Evolutionary conservation across 1,140 invertebrate genomes (phyloP), one percentile per base, ranked within the genome.

Genomic region (Hesperophylax magnus): DNA sequence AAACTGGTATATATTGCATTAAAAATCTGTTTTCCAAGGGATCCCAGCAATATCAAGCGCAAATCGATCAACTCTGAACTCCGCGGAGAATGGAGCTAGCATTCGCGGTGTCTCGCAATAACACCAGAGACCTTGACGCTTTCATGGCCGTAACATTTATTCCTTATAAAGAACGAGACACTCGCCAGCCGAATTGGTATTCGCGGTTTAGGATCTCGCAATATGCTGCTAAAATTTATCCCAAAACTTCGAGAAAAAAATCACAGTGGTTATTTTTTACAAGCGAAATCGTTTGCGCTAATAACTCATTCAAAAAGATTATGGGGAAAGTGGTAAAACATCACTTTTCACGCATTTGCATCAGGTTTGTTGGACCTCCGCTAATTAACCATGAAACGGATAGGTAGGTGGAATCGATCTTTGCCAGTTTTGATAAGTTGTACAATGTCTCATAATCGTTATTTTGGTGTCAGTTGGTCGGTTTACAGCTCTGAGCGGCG

Each of bases 61-160:
- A 69, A 27, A 39, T 31, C 31, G n/a, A 69, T 69, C 34, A 34
- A 69, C 11, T 47, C 34, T 20, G 34, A 67, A 69, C 65, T 69
- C 11, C 11, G 20, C 18, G 18, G 65, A 31, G 34, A 69, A 69
- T 47, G 27, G 65, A 14, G 11, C 39, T 1, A 47, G 39, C 9
- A 22, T 24, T 61, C 58, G 4, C 18, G 24, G 58, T 0, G 24
- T 61, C 58, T 61, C 58, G 58, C n/a, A 61, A 61, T 60, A 17
- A 11, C 7, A 47, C 39, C 20, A 17, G 15, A 54, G 39, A 22
- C 71, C 71, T 74, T 74, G 71, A 18, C 39, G 39, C 4, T 20
- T 54, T 47, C 52, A 74, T 54, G n/a, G 20, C 34, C 71, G 71
- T 54, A 74, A 74, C 39, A 74, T 74, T 74, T 74, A 74, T 74